Conservation (phyloP, 2,888 invertebrate species). For the Rhagonycha fulva region DNA sequence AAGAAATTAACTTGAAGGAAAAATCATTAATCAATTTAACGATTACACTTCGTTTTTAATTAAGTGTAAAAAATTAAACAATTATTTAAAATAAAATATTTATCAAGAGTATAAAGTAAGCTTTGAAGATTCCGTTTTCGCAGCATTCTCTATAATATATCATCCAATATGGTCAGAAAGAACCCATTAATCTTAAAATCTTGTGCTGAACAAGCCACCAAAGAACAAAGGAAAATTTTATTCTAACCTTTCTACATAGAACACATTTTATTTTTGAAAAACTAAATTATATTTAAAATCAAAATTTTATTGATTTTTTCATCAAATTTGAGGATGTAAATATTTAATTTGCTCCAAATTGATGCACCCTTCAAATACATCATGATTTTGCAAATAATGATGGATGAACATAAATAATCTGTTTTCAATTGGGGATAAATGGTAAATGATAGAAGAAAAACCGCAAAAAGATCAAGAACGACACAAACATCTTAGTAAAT, state of each 20-base stretch:
- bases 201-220: slow-evolving; percentile 10
- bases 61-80: not conserved
- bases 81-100: not conserved
- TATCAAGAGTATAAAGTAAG: not conserved
- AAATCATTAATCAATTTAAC: not conserved
- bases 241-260: slow-evolving; percentile 5
- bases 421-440: not conserved
- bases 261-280: no score
- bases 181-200: slow-evolving; percentile 21
- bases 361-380: not conserved
- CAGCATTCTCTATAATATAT: slow-evolving; percentile 14
- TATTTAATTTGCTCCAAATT: not conserved
- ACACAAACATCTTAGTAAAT: not conserved
- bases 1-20: not conserved
- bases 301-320: not conserved
- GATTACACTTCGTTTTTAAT: not conserved
- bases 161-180: slow-evolving; percentile 11
- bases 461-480: not conserved
- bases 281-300: not conserved
- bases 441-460: not conserved
- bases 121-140: slow-evolving; percentile 10
- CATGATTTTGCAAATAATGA: not conserved
- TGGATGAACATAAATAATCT: not conserved
- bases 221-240: slow-evolving; percentile 19
- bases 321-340: not conserved